phyloP scores from a whole-genome alignment of 2,888 invertebrate species.

The Dolichopus griseipennis region DNA sequence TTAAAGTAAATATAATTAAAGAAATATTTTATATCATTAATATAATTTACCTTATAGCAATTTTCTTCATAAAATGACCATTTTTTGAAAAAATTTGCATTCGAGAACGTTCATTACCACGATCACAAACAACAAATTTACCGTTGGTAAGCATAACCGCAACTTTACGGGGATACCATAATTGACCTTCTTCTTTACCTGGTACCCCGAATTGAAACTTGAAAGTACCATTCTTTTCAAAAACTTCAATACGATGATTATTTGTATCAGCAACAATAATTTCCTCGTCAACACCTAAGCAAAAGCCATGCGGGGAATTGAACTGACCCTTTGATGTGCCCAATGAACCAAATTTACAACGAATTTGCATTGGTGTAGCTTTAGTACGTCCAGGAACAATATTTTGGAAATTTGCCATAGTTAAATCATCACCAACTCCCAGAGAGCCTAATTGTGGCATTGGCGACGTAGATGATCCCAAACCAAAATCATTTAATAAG shows the following conservation, averaged over 20 bases:
- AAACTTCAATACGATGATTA: conserved; percentile 92
- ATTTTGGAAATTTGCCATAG: conserved; percentile 41
- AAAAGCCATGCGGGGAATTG: conserved; percentile 95
- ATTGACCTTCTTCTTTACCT: conserved; percentile 90
- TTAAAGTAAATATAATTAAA: conserved; percentile 21
- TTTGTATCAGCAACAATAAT: conserved; percentile 95
- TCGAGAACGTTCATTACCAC: conserved; percentile 90
- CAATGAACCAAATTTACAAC: conserved; percentile 88
- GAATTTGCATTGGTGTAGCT: conserved; percentile 76
- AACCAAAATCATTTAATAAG: conserved; percentile 51
- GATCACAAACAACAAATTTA: conserved; percentile 94
- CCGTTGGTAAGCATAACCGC: conserved; percentile 81
- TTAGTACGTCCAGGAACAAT: conserved; percentile 57
- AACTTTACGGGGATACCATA: conserved; percentile 96
- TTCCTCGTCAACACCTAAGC: conserved; percentile 88
- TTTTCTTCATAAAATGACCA: conserved; percentile 92
- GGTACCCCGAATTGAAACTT: conserved; percentile 92
- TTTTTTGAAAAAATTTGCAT: conserved; percentile 97
- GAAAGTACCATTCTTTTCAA: conserved; percentile 86
- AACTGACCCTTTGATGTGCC: conserved; percentile 91
- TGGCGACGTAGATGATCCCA: conserved; percentile 54
- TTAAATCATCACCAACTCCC: conserved; percentile 46
- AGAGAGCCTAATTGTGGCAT: conserved; percentile 44
- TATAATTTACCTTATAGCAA: conserved; percentile 55
- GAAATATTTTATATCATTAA: background rate